Evolutionary conservation across 2,888 invertebrate species (phyloP), one percentile per base, ranked within the genome.

Genomic region (Agrotis clavis): DNA sequence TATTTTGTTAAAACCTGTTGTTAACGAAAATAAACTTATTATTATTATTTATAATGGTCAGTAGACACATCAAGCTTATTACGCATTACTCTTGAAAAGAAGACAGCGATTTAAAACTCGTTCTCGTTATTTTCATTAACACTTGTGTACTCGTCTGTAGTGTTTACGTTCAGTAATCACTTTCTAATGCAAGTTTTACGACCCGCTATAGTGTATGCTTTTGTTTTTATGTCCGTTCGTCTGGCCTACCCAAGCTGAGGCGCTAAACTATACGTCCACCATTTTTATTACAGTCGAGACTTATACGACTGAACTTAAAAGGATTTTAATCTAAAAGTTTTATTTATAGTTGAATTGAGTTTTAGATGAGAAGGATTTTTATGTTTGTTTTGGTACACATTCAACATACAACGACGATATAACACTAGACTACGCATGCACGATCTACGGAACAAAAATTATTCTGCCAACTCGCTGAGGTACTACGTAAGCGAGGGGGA

Each of bases 171-270:
- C 71, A 70, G 72, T 82, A 67, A 85, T 77, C 72, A 67, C 67
- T 69, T 65, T 86, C 74, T 84, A 77, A 85, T 82, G 72, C 61
- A 69, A 75, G 21, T 79, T 85, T 85, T 86, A 85, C 83, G 85
- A 84, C 56, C 47, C 63, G 65, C 41, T 57, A 60, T 53, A 79
- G 72, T 79, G 74, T 74, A 70, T 69, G 63, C 62, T 75, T 86
- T 79, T 81, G 72, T 77, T 84, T 85, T 82, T 73, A 81, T 83
- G 75, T 72, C 48, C 63, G 45, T 79, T 56, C n/a, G 75, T 68
- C 64, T 50, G 68, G 79, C 76, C 72, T 73, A 62, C 59, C 56
- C 57, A 60, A 71, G 76, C 68, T 60, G 66, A 76, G 64, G 62
- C 60, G 60, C 69, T 74, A 70, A 82, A 82, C 59, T 74, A 70